Conservation (phyloP, 2,113 vertebrate species). For the Marmota monax region DNA sequence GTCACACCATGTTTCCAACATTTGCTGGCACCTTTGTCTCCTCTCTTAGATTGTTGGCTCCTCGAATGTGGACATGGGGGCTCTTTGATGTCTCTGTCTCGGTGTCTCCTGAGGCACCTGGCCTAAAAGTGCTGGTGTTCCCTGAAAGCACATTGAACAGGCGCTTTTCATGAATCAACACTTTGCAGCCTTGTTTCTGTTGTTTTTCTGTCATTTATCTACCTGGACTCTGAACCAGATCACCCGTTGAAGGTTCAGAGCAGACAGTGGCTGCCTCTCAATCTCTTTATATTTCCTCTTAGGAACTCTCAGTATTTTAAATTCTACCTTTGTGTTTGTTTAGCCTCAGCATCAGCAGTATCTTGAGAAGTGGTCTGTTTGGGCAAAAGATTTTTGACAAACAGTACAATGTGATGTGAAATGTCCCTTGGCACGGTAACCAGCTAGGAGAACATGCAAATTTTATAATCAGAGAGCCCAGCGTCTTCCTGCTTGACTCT, state of each 20-base stretch:
- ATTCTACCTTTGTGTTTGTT: neutral
- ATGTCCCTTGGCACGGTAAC: slow-evolving; percentile 33
- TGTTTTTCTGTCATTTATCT: neutral
- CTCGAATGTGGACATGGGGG: neutral
- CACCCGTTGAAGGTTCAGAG: neutral
- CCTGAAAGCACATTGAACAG: neutral
- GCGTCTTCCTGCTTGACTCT: neutral
- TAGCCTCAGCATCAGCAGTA: neutral
- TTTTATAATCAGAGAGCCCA: neutral
- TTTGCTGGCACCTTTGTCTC: neutral
- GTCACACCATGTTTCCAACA: neutral
- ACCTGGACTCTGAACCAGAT: neutral
- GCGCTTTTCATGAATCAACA: accelerated
- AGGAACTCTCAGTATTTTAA: neutral
- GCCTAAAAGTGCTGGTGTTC: neutral
- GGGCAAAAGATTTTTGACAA: slow-evolving; percentile 59
- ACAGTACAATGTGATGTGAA: slow-evolving; percentile 10
- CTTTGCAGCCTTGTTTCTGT: accelerated
- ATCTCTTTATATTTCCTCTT: neutral
- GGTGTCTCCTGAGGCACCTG: accelerated
- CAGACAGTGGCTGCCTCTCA: neutral
- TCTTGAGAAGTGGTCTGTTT: slow-evolving; percentile 16
- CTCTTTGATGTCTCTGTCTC: accelerated
- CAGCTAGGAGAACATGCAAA: slow-evolving; percentile 48
- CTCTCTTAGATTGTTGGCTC: neutral